A percentile compares a stretch with the other conserved stretches of the same genome.
Conservation (phyloP, 2,888 invertebrate genomes). For the Cephonodes hylas region DNA sequence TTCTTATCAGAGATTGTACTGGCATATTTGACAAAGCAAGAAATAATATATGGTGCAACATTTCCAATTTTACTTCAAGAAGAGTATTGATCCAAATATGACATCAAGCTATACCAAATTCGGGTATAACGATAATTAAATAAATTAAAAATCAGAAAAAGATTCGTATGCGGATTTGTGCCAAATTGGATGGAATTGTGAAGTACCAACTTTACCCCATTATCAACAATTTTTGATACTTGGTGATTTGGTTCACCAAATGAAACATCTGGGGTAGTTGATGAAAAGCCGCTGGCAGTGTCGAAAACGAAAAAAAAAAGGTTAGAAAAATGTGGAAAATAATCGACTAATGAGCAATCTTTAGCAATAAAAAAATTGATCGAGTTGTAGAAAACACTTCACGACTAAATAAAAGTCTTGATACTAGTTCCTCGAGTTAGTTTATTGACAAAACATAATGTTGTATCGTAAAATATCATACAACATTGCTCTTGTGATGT, state of each 20-base stretch:
- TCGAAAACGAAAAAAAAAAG: background rate
- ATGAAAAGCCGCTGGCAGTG: background rate
- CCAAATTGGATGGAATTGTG: background rate
- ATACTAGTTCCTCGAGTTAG: conserved; percentile 54
- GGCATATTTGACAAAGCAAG: too few species aligned
- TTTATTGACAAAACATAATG: conserved; percentile 31
- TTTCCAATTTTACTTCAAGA: too few species aligned
- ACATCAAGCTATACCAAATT: background rate
- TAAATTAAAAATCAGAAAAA: too few species aligned
- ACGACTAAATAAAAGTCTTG: conserved; percentile 4
- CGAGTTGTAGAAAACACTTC: background rate
- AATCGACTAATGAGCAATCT: background rate
- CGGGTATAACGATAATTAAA: too few species aligned
- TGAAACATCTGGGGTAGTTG: background rate
- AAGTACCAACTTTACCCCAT: background rate
- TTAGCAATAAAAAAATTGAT: conserved; percentile 1
- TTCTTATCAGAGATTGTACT: too few species aligned
- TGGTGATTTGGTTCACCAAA: background rate
- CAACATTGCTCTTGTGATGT: conserved; percentile 71
- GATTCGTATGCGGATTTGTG: too few species aligned
- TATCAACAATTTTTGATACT: background rate
- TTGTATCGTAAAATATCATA: conserved; percentile 51
- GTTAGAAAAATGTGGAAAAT: background rate
- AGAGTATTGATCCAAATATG: background rate
- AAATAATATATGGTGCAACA: too few species aligned